Conservation (phyloP, 1,140 invertebrate genomes). For the Hyles vespertilio region DNA sequence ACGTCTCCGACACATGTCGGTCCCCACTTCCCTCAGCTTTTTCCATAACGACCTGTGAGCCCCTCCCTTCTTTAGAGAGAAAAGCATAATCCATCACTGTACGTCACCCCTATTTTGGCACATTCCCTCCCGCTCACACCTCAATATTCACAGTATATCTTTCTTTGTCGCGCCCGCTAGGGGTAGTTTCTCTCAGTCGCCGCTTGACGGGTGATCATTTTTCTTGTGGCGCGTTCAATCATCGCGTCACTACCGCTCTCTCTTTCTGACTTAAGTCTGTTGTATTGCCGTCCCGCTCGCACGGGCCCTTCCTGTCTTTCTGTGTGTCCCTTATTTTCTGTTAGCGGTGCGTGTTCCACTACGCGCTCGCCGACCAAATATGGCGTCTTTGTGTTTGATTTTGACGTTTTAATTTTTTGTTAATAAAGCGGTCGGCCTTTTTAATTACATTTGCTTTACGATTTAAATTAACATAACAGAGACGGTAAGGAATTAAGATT, state of each 20-base stretch:
- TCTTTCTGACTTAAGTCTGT: conserved; percentile 50
- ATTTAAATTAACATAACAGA: conserved; percentile 19
- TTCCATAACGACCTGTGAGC: conserved; percentile 77
- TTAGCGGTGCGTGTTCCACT: conserved; percentile 74
- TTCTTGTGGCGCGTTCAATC: conserved; percentile 77
- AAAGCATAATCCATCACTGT: conserved; percentile 77
- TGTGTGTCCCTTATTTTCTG: conserved; percentile 75
- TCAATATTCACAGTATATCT: conserved; percentile 29
- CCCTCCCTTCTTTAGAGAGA: conserved; percentile 76
- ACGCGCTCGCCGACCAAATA: conserved; percentile 69
- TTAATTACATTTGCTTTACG: conserved; percentile 42
- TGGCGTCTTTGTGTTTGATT: conserved; percentile 73
- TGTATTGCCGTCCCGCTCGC: conserved; percentile 53
- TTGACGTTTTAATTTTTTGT: conserved; percentile 73
- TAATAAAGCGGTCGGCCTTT: conserved; percentile 51
- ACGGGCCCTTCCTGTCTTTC: conserved; percentile 73
- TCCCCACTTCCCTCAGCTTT: conserved; percentile 74
- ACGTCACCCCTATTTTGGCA: conserved; percentile 77
- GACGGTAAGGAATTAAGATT: background rate
- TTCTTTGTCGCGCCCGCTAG: conserved; percentile 61
- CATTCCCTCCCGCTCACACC: conserved; percentile 47
- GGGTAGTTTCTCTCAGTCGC: conserved; percentile 77
- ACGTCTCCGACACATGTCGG: conserved; percentile 68
- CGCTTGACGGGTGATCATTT: conserved; percentile 77
- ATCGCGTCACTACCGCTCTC: conserved; percentile 75